Evolutionary conservation across 2,888 invertebrate genomes (phyloP), one percentile per base, ranked within the genome.

Genomic region (Euplagia quadripunctaria): DNA sequence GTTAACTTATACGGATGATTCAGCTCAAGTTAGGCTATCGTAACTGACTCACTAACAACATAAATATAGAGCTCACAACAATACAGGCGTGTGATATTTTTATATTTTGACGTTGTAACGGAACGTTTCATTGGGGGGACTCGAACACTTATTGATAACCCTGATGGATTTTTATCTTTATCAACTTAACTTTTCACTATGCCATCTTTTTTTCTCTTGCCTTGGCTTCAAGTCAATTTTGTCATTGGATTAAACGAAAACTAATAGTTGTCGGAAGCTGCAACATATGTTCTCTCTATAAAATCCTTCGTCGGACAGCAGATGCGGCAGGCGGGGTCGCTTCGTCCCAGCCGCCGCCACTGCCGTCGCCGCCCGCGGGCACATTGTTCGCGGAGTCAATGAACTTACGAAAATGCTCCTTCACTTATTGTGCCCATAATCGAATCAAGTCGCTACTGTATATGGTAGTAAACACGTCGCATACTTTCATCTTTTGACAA

Each of bases 371-470:
- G 90, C 91, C 89, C 90, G 90, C 89, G 87, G 89, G 87, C 90
- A 92, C 94, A 93, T 94, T 94, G 94, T 94, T 93, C 91, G 90
- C 90, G 86, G 87, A 93, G 95, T 96, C 95, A 94, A 92, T 92
- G 95, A 95, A 94, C 95, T 93, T 91, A 92, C 95, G 86, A 95
- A 96, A 95, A 95, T 92, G 91, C 88, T 93, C 91, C 90, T 91
- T 92, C 90, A 90, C 93, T 93, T 92, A 94, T 94, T 94, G 93
- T 94, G 92, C 84, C 94, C 95, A 94, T 94, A 95, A 95, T 94
- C 93, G 94, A 94, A 93, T 94, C 91, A 92, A 90, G 89, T 86
- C 89, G 83, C 91, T 89, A 87, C 93, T 94, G 90, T 93, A 92
- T 94, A 94, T 90, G 94, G 94, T 85, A 92, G 91, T 90, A 89